Conservation (phyloP, 2,888 invertebrate species). For the Rotaria macrura region DNA sequence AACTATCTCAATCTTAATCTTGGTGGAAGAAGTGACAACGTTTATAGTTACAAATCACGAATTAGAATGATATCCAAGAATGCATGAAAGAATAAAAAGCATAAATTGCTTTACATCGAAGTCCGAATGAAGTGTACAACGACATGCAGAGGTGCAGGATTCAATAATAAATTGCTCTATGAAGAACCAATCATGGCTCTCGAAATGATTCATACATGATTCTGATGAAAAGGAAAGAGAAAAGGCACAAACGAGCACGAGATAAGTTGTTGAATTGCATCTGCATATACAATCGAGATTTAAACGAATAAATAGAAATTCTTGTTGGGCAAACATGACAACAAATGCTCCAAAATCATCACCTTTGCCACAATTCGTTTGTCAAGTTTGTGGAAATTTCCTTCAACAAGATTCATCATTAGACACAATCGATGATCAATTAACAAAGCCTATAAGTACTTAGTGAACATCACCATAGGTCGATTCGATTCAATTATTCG, state of each 20-base stretch:
- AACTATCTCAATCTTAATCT: too few species aligned
- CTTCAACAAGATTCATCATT: constrained; percentile 16
- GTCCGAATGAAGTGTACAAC: too few species aligned
- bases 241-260: not conserved
- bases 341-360: not conserved
- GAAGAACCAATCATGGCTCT: not conserved
- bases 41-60: too few species aligned
- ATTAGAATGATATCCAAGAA: too few species aligned
- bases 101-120: too few species aligned
- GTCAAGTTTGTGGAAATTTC: constrained; percentile 26
- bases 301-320: not conserved
- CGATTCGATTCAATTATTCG: not conserved
- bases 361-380: not conserved
- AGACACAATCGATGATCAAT: not conserved
- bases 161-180: not conserved
- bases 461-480: not conserved
- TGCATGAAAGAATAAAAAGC: too few species aligned
- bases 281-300: too few species aligned
- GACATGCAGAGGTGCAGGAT: not conserved
- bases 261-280: not conserved
- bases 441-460: not conserved
- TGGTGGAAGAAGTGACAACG: too few species aligned
- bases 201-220: not conserved
- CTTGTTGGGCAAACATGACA: not conserved
- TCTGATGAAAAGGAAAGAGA: not conserved